Evolutionary conservation across 2,888 invertebrate species (phyloP).

Genomic region (Drosophila pullipes): DNA sequence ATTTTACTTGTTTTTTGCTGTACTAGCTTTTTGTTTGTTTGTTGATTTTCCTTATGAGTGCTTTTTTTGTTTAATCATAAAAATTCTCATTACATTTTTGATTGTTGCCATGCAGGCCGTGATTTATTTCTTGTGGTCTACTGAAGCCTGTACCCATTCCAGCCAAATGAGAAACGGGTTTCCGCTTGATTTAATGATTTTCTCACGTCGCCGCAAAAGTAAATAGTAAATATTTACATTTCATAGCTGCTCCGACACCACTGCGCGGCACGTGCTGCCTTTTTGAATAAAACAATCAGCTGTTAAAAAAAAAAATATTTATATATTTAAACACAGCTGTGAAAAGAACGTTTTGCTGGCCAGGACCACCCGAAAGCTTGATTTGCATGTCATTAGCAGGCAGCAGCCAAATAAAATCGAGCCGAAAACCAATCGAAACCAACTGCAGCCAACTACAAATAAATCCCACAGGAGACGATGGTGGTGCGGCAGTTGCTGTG

Average conservation of each 20-base stretch:
- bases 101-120: constrained; percentile 1
- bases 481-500: constrained; percentile 19
- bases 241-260: constrained; percentile 51
- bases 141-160: constrained; percentile 23
- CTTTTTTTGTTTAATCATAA: constrained; percentile 64
- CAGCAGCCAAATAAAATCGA: constrained; percentile 57
- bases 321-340: constrained; percentile 31
- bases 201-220: constrained; percentile 59
- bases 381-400: constrained; percentile 76
- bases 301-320: constrained; percentile 41
- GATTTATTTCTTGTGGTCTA: constrained; percentile 36
- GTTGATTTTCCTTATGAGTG: not conserved
- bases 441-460: constrained; percentile 64
- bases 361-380: constrained; percentile 68
- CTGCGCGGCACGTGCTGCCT: constrained; percentile 42
- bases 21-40: not conserved
- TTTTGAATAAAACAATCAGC: constrained; percentile 73
- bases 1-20: constrained; percentile 24
- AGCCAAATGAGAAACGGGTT: constrained; percentile 24
- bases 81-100: constrained; percentile 68
- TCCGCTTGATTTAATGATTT: constrained; percentile 66
- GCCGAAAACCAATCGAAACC: constrained; percentile 24
- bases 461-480: constrained; percentile 24
- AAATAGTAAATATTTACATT: constrained; percentile 71
- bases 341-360: constrained; percentile 11